Base-by-base conservation (phyloP, 2,888 invertebrate genomes). In the Alviniconcha strummeri region DNA sequence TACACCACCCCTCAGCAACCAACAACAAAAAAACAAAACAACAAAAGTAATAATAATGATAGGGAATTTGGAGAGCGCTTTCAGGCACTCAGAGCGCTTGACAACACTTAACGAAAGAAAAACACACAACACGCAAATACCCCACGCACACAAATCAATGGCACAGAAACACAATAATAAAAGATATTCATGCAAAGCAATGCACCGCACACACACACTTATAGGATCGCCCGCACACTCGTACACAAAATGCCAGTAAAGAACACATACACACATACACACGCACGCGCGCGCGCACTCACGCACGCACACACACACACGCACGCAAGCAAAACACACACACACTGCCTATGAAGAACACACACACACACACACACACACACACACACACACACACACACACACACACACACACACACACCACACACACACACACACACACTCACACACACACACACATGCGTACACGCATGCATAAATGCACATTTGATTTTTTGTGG, bases 391-490 rank as follows among this genome's bases (percentile, higher is more conserved):
- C 64, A 64, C 64, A 64, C 64, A 64, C 64, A 64, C 64, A 64
- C 64, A 64, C 64, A 64, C 64, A 64, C 64, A 64, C 64, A 64
- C 64, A 64, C 64, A 64, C 64, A 64, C 64, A 64, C 64, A 64
- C 64, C 36, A 36, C 36, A 64, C 1, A 64, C 64, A 64, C 64
- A 64, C 64, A 15, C 64, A 64, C 15, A 15, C 11, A 9, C 15
- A 64, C 15, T 3, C 9, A 64, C 15, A 15, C 11, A 15, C 11
- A 36, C 36, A 36, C 36, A 36, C 36, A 36, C 36, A 36, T 3
- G 3, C 36, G 3, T 3, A 36, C 36, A 36, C 36, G 36, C 36
- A 36, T 36, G 36, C 36, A 36, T 36, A 36, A 36, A 36, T 36
- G 36, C 36, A 36, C 36, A 36, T 36, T 36, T 36, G 36, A 36